Evolutionary conservation across 1,140 invertebrate species (phyloP).

Genomic region (Cataglyphis hispanica): DNA sequence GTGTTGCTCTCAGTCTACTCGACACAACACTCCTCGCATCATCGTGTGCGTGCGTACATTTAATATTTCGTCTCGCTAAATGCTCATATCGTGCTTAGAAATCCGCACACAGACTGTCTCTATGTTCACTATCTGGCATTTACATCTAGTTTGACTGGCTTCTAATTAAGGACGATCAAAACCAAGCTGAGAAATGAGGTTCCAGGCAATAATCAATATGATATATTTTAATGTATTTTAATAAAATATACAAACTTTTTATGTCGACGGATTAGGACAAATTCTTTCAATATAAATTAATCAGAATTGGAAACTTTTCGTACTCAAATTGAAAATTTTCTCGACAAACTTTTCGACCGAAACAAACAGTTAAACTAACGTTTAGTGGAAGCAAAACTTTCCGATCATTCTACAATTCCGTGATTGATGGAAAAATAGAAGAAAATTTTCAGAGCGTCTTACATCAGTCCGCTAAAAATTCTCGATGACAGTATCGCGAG

Average conservation of each 20-base stretch:
- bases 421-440: slow-evolving; percentile 1
- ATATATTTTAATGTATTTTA: not conserved
- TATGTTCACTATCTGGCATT: not conserved
- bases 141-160: not conserved
- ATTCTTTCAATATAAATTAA: not conserved
- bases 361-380: slow-evolving; percentile 32
- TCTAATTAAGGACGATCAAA: not conserved
- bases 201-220: not conserved
- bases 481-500: not conserved
- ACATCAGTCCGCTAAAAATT: not conserved
- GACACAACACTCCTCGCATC: not conserved
- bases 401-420: not conserved
- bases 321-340: too few relatives aligned
- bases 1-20: slow-evolving; percentile 41
- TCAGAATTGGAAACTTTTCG: too few relatives aligned
- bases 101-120: not conserved
- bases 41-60: slow-evolving; percentile 18
- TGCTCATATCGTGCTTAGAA: not conserved
- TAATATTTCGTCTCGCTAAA: slow-evolving; percentile 41
- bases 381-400: not conserved
- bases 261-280: not conserved
- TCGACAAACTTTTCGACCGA: not conserved
- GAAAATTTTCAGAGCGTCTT: slow-evolving; percentile 13
- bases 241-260: not conserved
- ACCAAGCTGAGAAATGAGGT: not conserved